Evolutionary conservation across 2,888 invertebrate genomes (phyloP).

Genomic region (Tricholauxania praeusta): DNA sequence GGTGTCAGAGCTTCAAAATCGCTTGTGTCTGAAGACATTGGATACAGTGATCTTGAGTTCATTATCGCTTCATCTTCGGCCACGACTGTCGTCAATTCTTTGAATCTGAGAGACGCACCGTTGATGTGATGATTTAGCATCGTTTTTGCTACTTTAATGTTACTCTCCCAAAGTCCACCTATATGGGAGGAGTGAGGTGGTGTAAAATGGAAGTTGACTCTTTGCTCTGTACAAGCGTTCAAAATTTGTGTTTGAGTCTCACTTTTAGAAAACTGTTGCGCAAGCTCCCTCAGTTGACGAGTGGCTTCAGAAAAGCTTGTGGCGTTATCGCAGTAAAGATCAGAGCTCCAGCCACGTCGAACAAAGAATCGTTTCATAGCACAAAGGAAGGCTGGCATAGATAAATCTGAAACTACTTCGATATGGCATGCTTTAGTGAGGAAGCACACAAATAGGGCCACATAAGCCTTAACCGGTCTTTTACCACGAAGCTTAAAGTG

Average conservation of each 20-base stretch:
- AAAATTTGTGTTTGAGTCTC: not conserved
- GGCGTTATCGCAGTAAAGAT: conserved; percentile 35
- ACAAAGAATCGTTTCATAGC: conserved; percentile 40
- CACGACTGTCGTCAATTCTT: not conserved
- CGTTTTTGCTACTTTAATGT: not conserved
- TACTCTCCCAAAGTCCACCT: not conserved
- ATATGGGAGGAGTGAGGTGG: not conserved
- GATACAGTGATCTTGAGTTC: too few species aligned
- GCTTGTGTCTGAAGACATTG: too few species aligned
- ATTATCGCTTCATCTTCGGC: too few species aligned
- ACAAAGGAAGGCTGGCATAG: conserved; percentile 30
- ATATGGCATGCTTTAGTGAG: conserved; percentile 41
- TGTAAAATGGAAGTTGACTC: not conserved
- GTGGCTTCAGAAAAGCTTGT: conserved; percentile 20
- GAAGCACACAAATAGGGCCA: too few species aligned
- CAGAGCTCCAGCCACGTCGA: conserved; percentile 20
- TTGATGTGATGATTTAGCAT: not conserved
- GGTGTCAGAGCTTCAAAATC: conserved; percentile 30
- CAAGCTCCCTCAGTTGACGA: not conserved
- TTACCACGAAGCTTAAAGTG: conserved; percentile 27
- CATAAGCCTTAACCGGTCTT: conserved; percentile 35
- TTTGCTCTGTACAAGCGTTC: not conserved
- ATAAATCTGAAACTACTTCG: conserved; percentile 42
- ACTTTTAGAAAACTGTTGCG: not conserved
- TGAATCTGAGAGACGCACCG: not conserved